Conservation (phyloP, 2,888 invertebrate genomes). For the Julus scanicus region DNA sequence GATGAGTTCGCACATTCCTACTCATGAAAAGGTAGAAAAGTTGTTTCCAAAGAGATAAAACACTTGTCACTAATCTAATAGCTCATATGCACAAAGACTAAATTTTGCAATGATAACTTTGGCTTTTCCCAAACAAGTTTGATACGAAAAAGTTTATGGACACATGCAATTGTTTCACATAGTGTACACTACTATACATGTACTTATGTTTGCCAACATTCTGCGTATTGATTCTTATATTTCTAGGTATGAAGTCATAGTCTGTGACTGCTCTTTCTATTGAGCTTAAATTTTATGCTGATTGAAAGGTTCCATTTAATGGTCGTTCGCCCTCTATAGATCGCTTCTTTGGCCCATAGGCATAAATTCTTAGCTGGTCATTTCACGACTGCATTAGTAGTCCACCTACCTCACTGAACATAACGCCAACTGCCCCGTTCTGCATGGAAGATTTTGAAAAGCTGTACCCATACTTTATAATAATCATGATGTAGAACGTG, state of each 20-base stretch:
- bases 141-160: too few relatives aligned
- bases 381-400: conserved; percentile 35
- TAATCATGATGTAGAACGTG: conserved; percentile 44
- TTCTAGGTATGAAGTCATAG: not conserved
- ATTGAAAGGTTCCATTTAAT: conserved; percentile 42
- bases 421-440: conserved; percentile 45
- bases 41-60: too few relatives aligned
- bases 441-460: conserved; percentile 49
- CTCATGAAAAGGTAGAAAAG: too few relatives aligned
- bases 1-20: too few relatives aligned
- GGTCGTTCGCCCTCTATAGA: not conserved
- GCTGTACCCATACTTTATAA: conserved; percentile 47
- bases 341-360: conserved; percentile 38
- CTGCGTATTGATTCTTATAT: not conserved
- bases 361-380: conserved; percentile 42
- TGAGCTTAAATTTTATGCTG: conserved; percentile 24
- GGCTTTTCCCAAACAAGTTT: too few relatives aligned
- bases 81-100: too few relatives aligned
- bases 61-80: too few relatives aligned
- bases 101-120: too few relatives aligned
- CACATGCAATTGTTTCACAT: too few relatives aligned
- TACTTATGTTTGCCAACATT: not conserved
- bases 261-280: not conserved
- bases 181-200: too few relatives aligned
- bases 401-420: not conserved